phyloP scores from a whole-genome alignment of 2,797 vertebrate genomes.

The Anguilla pacifica region DNA sequence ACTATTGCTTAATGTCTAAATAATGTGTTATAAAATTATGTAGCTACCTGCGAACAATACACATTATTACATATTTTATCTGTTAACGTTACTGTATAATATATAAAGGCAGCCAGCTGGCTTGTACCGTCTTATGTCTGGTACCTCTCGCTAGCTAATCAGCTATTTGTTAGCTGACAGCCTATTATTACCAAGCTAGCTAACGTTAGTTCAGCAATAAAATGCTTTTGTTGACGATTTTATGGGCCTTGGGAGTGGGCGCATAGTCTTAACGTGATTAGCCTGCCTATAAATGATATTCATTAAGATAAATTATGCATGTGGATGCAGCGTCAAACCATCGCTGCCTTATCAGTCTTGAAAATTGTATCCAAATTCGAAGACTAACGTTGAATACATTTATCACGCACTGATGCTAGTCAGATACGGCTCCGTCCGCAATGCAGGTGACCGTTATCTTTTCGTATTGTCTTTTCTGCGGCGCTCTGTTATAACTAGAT shows the following conservation, averaged over 20 bases:
- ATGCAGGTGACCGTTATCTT: conserved; percentile 68
- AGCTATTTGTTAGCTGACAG: background rate
- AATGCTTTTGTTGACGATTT: background rate
- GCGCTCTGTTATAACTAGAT: background rate
- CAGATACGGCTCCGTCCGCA: conserved; percentile 71
- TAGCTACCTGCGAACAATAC: background rate
- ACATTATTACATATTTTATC: background rate
- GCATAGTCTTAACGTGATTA: background rate
- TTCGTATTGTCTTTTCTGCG: conserved; percentile 22
- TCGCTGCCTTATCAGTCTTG: background rate
- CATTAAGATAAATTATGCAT: background rate
- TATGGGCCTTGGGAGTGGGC: background rate
- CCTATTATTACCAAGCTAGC: background rate
- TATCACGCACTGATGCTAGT: background rate
- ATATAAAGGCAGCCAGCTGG: background rate
- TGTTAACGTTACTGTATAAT: background rate
- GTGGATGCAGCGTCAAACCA: background rate
- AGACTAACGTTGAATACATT: background rate
- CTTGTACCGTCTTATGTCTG: background rate
- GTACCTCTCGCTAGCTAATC: background rate
- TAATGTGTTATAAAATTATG: background rate
- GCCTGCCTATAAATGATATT: background rate
- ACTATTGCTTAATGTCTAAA: background rate
- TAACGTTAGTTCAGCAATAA: background rate
- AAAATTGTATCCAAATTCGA: background rate